phyloP scores from a whole-genome alignment of 2,113 vertebrate species.

The Ovis canadensis region DNA sequence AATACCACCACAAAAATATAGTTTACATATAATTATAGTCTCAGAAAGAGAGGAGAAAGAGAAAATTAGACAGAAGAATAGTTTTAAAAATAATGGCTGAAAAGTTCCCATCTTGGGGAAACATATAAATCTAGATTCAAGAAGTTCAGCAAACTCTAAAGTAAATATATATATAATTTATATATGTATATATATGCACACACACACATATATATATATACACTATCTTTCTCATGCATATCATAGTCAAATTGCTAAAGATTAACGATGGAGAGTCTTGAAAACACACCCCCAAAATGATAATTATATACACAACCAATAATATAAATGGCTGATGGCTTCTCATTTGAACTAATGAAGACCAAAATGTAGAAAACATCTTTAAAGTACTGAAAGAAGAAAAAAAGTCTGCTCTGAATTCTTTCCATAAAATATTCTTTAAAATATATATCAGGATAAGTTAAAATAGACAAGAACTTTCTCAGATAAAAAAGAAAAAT shows the following conservation, averaged over 20 bases:
- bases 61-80: not conserved
- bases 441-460: not conserved
- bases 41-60: not conserved
- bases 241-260: not conserved
- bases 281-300: not conserved
- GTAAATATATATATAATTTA: not conserved
- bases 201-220: not conserved
- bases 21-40: not conserved
- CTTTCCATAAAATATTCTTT: not conserved
- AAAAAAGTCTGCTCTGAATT: not conserved
- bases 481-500: not conserved
- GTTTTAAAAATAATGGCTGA: not conserved
- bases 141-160: not conserved
- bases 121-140: not conserved
- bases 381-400: not conserved
- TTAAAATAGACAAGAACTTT: not conserved
- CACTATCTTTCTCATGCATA: not conserved
- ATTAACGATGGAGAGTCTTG: not conserved
- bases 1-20: not conserved
- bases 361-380: not conserved
- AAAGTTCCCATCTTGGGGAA: not conserved
- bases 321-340: not conserved
- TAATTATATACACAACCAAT: not conserved
- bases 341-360: not conserved
- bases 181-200: rapidly evolving